phyloP scores from a whole-genome alignment of 2,113 vertebrate genomes.

The Oncorhynchus gorbuscha region DNA sequence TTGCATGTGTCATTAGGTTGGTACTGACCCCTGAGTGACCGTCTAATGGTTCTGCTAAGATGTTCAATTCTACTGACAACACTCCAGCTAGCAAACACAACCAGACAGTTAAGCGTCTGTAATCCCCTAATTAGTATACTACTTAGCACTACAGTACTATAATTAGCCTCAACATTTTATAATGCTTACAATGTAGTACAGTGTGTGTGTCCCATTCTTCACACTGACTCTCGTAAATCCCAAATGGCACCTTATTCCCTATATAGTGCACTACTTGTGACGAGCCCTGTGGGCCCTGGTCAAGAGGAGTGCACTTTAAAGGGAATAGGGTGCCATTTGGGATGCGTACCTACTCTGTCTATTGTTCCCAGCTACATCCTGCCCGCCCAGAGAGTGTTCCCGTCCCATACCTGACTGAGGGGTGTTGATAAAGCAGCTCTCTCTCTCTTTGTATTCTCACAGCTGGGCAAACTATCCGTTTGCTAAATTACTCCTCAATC shows the following conservation, averaged over 20 bases:
- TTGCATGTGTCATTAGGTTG: neutral
- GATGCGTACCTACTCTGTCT: neutral
- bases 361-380: neutral
- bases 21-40: conserved; percentile 70
- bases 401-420: neutral
- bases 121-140: neutral
- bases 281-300: too few relatives aligned
- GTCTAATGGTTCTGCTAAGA: conserved; percentile 56
- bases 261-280: too few relatives aligned
- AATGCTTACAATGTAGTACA: too few relatives aligned
- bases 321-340: too few relatives aligned
- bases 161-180: too few relatives aligned
- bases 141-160: neutral
- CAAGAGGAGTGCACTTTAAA: too few relatives aligned
- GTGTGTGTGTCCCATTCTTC: neutral
- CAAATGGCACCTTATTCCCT: too few relatives aligned
- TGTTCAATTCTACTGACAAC: conserved; percentile 42
- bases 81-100: conserved; percentile 55
- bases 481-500: neutral
- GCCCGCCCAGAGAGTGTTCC: neutral
- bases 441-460: neutral
- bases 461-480: neutral
- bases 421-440: neutral
- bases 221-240: neutral
- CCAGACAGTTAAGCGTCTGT: neutral